A percentile compares a stretch with the other conserved stretches of the same genome.
Conservation (phyloP, 2,797 vertebrate genomes). For the Eulemur coronatus region DNA sequence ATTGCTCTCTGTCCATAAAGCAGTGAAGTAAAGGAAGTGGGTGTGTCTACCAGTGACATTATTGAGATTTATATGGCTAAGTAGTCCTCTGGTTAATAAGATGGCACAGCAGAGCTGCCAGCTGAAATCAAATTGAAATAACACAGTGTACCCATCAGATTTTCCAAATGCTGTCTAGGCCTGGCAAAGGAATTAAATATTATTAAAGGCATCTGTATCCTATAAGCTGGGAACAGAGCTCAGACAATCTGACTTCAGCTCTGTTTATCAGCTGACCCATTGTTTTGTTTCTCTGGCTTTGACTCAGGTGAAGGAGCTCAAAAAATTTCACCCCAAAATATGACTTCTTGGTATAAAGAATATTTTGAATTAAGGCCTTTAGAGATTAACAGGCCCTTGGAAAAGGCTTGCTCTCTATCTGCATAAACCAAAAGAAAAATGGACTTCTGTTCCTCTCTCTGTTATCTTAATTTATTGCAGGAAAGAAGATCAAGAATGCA, state of each 20-base stretch:
- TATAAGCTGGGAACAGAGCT: not conserved
- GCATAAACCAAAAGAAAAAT: not conserved
- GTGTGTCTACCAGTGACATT: not conserved
- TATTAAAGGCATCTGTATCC: constrained; percentile 21
- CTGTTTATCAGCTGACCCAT: not conserved
- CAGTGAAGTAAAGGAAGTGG: constrained; percentile 15
- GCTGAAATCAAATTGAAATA: constrained; percentile 32
- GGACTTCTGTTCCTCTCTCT: not conserved
- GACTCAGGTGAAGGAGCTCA: not conserved
- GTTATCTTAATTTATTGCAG: not conserved
- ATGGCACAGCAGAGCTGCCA: constrained; percentile 12
- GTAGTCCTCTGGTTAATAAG: constrained; percentile 29
- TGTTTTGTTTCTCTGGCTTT: not conserved
- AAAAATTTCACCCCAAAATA: not conserved
- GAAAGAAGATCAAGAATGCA: not conserved
- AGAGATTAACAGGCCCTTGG: not conserved
- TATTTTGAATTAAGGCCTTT: not conserved
- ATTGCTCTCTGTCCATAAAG: not conserved
- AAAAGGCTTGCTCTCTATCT: not conserved
- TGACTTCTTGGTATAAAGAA: not conserved
- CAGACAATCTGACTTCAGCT: not conserved
- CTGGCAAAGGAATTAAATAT: constrained; percentile 42
- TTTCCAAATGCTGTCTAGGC: not conserved
- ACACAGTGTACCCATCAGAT: not conserved
- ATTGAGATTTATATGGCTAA: constrained; percentile 36